phyloP scores from a whole-genome alignment of 1,140 invertebrate species.

The Thaumatotibia leucotreta region DNA sequence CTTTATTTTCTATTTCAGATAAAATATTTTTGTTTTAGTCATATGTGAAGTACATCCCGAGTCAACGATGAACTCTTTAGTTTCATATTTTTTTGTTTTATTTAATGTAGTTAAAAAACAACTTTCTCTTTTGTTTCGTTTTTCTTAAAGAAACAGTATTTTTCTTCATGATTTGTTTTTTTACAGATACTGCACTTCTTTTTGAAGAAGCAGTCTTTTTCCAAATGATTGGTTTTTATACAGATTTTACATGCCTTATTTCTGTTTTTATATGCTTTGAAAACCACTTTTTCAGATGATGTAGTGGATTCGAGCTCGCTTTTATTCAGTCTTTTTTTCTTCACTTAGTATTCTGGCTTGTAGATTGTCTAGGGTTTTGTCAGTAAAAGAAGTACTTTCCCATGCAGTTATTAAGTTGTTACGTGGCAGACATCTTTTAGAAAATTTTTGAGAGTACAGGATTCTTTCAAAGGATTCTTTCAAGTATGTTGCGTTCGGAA shows the following conservation, averaged over 20 bases:
- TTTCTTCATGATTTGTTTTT: background rate
- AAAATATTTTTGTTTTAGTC: too few species aligned
- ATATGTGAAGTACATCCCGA: too few species aligned
- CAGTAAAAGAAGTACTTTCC: background rate
- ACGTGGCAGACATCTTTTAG: too few species aligned
- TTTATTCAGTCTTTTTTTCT: background rate
- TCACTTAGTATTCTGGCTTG: background rate
- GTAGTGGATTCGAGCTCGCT: too few species aligned
- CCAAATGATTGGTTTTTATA: too few species aligned
- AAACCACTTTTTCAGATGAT: background rate
- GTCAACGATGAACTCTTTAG: background rate
- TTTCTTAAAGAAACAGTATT: background rate
- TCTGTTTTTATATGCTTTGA: background rate
- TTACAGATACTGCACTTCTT: too few species aligned
- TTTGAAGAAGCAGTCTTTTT: background rate
- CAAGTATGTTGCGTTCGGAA: too few species aligned
- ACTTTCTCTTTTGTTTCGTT: background rate
- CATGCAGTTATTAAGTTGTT: background rate
- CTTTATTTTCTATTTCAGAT: too few species aligned
- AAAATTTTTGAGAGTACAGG: too few species aligned
- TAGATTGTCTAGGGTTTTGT: background rate
- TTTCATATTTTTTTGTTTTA: background rate
- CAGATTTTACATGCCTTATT: background rate
- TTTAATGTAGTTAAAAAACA: background rate
- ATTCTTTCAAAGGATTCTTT: too few species aligned